These are phyloP conservation scores for Poecilia latipinna DNA, from an alignment of 2,113 vertebrate genomes.

Conservation along the genomic window DNA sequence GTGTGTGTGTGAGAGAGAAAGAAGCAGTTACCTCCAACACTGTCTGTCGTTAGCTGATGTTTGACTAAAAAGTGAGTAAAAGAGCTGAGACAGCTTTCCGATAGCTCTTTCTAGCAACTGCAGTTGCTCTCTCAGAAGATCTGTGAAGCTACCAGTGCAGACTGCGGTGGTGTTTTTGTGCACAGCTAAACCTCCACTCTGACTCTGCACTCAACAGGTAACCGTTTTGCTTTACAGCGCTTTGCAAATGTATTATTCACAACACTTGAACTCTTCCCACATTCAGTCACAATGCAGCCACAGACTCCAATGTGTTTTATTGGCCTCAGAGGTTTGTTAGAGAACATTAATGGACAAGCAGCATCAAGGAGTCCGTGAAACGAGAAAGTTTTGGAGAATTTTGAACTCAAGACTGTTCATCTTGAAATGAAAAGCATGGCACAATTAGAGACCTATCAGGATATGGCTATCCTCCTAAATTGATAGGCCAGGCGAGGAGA, in stretches of 20 bases:
- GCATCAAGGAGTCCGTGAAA: too few species aligned
- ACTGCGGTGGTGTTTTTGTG: not conserved
- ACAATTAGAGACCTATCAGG: too few species aligned
- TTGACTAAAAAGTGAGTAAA: constrained; percentile 14
- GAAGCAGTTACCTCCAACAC: not conserved
- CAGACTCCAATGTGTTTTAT: not conserved
- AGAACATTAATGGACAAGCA: too few species aligned
- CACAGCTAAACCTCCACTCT: not conserved
- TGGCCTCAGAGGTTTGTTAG: too few species aligned
- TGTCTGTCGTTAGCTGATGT: constrained; percentile 1
- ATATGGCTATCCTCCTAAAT: too few species aligned
- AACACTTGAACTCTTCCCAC: not conserved
- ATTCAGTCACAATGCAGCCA: not conserved
- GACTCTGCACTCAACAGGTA: not conserved
- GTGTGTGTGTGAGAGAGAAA: constrained; percentile 6
- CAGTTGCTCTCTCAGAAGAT: not conserved
- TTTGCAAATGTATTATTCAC: not conserved
- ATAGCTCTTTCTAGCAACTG: not conserved
- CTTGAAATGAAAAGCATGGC: too few species aligned
- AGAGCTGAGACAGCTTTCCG: not conserved
- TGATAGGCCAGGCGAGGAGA: too few species aligned
- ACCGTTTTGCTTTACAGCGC: not conserved
- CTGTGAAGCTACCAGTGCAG: not conserved
- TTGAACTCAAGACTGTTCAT: too few species aligned
- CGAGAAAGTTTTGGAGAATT: too few species aligned